Percentiles rank a stretch among this genome's conserved stretches.
Evolutionary conservation across 2,888 invertebrate genomes (phyloP).

Genomic region (Ganaspis brasiliensis): DNA sequence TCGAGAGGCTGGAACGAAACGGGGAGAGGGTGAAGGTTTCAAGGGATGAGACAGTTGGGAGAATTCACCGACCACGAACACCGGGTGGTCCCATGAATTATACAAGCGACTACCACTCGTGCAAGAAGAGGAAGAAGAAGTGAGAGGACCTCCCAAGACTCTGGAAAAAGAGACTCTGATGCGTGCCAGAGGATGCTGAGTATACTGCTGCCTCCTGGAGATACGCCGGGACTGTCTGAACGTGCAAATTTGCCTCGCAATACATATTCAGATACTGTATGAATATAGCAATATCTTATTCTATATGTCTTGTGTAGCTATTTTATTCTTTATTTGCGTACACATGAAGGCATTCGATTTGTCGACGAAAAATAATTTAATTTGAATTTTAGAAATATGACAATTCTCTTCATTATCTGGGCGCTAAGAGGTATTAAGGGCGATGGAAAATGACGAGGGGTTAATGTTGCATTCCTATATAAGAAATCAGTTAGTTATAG

Average conservation of each 20-base stretch:
- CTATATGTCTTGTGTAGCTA: neutral
- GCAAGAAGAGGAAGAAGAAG: conserved; percentile 56
- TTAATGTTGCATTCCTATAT: too few relatives aligned
- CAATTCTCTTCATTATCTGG: too few relatives aligned
- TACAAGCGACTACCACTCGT: conserved; percentile 73
- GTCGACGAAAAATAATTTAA: too few relatives aligned
- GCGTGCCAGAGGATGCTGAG: conserved; percentile 59
- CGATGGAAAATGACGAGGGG: too few relatives aligned
- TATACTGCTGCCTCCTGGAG: conserved; percentile 6
- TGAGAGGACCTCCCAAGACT: conserved; percentile 54
- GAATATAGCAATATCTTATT: neutral
- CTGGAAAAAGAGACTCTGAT: conserved; percentile 58
- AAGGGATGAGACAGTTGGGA: conserved; percentile 46
- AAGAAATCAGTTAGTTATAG: too few relatives aligned
- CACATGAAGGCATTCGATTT: too few relatives aligned
- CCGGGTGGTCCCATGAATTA: conserved; percentile 78
- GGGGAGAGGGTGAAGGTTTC: conserved; percentile 41
- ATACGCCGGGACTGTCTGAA: conserved; percentile 22
- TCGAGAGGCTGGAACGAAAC: conserved; percentile 51
- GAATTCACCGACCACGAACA: conserved; percentile 72
- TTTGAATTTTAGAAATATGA: too few relatives aligned
- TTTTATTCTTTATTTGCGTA: too few relatives aligned
- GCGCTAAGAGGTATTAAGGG: too few relatives aligned
- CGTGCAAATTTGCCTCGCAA: conserved; percentile 53
- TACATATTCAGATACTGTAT: conserved; percentile 45